phyloP scores from a whole-genome alignment of 1,140 invertebrate species.

The Drusus annulatus region DNA sequence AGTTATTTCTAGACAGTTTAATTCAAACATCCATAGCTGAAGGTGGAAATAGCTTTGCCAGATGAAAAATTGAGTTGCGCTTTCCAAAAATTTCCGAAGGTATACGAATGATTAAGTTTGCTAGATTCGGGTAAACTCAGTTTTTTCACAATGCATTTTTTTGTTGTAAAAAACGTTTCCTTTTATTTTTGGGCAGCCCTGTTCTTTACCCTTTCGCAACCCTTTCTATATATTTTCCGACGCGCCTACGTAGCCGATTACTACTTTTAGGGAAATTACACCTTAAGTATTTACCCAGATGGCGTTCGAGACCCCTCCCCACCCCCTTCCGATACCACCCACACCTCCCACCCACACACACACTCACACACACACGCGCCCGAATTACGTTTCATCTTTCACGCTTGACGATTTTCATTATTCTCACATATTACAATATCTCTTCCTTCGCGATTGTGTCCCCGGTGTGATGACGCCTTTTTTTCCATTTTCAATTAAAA shows the following conservation, averaged over 20 bases:
- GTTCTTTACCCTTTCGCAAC: constrained; percentile 39
- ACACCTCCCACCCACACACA: constrained; percentile 28
- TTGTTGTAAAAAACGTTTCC: too few relatives aligned
- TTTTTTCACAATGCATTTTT: too few relatives aligned
- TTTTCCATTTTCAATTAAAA: not conserved
- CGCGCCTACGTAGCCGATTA: constrained; percentile 57
- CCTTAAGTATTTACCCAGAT: constrained; percentile 59
- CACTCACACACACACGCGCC: constrained; percentile 43
- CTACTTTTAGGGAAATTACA: constrained; percentile 58
- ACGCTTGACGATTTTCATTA: constrained; percentile 47
- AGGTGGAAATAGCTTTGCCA: too few relatives aligned
- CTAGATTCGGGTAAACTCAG: too few relatives aligned
- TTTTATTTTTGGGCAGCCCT: constrained; percentile 14
- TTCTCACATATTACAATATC: constrained; percentile 49
- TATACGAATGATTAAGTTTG: too few relatives aligned
- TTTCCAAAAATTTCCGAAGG: too few relatives aligned
- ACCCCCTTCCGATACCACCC: constrained; percentile 32
- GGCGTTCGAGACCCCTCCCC: constrained; percentile 49
- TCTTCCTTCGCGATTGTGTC: constrained; percentile 42
- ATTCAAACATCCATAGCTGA: too few relatives aligned
- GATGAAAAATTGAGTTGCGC: too few relatives aligned
- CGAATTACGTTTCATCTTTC: constrained; percentile 44
- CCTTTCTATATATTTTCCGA: constrained; percentile 56
- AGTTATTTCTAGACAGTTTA: too few relatives aligned
- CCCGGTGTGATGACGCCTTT: constrained; percentile 23